Evolutionary conservation across 2,888 invertebrate genomes (phyloP).

Genomic region (Lochmaea crataegi): DNA sequence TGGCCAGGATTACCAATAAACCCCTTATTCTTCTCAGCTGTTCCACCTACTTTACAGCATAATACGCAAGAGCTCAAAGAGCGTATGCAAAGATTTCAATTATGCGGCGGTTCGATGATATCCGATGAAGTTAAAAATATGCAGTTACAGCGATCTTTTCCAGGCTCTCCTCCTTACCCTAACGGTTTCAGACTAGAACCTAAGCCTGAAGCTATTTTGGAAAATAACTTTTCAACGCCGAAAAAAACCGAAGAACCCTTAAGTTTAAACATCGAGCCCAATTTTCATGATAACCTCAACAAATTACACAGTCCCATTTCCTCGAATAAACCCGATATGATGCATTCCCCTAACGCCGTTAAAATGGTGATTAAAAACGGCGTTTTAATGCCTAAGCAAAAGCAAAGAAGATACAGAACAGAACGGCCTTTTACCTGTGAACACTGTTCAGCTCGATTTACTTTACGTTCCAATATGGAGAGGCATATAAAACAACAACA

Average conservation of each 20-base stretch:
- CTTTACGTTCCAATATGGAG: conserved; percentile 94
- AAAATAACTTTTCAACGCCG: conserved; percentile 45
- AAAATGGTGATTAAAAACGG: conserved; percentile 94
- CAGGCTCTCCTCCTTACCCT: conserved; percentile 41
- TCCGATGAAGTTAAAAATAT: conserved; percentile 64
- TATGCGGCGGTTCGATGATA: conserved; percentile 77
- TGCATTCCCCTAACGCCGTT: conserved; percentile 74
- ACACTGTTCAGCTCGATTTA: conserved; percentile 90
- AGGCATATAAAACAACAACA: conserved; percentile 95
- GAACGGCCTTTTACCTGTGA: conserved; percentile 92
- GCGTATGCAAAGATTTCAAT: conserved; percentile 74
- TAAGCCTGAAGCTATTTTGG: conserved; percentile 45
- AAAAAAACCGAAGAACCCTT: conserved; percentile 67
- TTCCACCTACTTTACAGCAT: conserved; percentile 67
- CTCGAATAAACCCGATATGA: conserved; percentile 66
- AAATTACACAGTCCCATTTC: conserved; percentile 64
- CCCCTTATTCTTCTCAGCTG: conserved; percentile 74
- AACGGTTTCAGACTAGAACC: conserved; percentile 53
- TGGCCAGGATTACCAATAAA: conserved; percentile 72
- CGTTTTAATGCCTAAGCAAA: conserved; percentile 90
- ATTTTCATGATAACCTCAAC: conserved; percentile 50
- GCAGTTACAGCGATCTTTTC: conserved; percentile 41
- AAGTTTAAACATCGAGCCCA: conserved; percentile 61
- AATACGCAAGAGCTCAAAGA: conserved; percentile 77
- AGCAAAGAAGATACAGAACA: conserved; percentile 89